Evolutionary conservation across 2,888 invertebrate genomes (phyloP), one percentile per base, ranked within the genome.

Genomic region (Limnephilus rhombicus): DNA sequence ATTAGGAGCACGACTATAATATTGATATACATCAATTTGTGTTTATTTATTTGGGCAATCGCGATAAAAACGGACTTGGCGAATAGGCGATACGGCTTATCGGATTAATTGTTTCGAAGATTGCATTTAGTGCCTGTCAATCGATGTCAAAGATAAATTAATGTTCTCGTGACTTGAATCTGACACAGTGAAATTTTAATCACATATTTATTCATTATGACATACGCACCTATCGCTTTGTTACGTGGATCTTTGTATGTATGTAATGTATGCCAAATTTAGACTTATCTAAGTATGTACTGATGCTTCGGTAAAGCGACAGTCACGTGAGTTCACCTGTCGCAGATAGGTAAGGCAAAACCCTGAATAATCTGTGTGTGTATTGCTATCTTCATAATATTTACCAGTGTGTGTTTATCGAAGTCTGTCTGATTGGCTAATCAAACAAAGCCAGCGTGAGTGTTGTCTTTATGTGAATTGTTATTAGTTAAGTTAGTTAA

Each of bases 71-170:
- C n/a, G n/a, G 68, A n/a, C 68, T 68, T 24, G 24, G 53, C 24
- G 24, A 68, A 85, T 85, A 37, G 85, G 85, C 85, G 85, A 85
- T 85, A 24, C 37, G n/a, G 34, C 41, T 37, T 85, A 85, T 85
- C 85, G 24, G 31, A 41, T 85, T 31, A 85, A 41, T 85, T 37
- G 41, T 34, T 37, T 37, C 18, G 34, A 85, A 85, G 85, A 85
- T 85, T 85, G n/a, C 41, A 24, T 85, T 41, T 41, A 85, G n/a
- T 41, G 41, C 37, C 41, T n/a, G 41, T 41, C 34, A 85, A 85
- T 85, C 37, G 34, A 41, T 85, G 68, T 85, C 24, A 85, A 34
- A 37, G 34, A 85, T 83, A 83, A 83, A 83, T 85, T 18, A 85
- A 24, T 37, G 9, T 85, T 34, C 41, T 85, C 85, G 85, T 85